A percentile compares a stretch with the other conserved stretches of the same genome.
Evolutionary conservation across 1,140 invertebrate species (phyloP).

Genomic region (Conus betulinus): DNA sequence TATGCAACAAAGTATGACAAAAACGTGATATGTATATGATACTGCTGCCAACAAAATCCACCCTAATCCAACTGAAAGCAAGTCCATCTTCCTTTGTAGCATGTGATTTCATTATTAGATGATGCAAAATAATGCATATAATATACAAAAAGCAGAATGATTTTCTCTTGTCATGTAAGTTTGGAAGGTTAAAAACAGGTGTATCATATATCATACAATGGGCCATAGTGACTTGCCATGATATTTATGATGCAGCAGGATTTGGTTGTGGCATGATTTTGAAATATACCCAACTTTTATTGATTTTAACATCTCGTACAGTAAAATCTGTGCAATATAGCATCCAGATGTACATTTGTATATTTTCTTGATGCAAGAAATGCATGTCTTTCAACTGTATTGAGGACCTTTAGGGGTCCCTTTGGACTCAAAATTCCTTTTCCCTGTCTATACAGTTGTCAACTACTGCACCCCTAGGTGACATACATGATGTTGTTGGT

Average conservation of each 20-base stretch:
- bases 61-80: too few relatives aligned
- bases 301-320: not conserved
- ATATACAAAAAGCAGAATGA: too few relatives aligned
- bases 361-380: not conserved
- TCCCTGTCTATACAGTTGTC: not conserved
- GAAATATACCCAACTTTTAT: too few relatives aligned
- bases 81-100: too few relatives aligned
- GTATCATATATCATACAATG: conserved; percentile 5
- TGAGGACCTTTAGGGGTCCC: not conserved
- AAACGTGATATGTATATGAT: too few relatives aligned
- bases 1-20: too few relatives aligned
- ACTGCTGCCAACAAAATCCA: too few relatives aligned
- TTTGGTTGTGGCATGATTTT: not conserved
- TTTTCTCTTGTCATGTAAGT: not conserved
- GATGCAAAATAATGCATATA: too few relatives aligned
- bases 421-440: not conserved
- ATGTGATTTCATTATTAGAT: too few relatives aligned
- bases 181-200: not conserved
- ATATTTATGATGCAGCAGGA: not conserved
- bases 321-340: not conserved
- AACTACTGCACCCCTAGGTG: not conserved
- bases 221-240: not conserved
- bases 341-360: too few relatives aligned
- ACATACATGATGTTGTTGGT: conserved; percentile 1
- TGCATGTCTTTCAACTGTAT: not conserved